These are phyloP conservation scores for Bombus consobrinus DNA, from an alignment of 1,140 invertebrate species.

Conservation along the genomic window DNA sequence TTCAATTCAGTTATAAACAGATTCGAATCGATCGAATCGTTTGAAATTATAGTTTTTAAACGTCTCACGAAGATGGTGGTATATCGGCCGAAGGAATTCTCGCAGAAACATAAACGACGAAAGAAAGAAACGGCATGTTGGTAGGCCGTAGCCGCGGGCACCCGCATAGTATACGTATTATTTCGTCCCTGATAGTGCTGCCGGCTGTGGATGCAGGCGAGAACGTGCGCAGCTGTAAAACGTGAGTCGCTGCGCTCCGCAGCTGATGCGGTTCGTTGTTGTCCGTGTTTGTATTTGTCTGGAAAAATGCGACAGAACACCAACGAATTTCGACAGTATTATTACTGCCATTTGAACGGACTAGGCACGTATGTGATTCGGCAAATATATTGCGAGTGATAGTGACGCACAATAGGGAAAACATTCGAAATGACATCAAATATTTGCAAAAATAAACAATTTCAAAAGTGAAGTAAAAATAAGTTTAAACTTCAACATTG, in stretches of 20 bases:
- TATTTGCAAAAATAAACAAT: conserved; percentile 11
- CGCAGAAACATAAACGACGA: background rate
- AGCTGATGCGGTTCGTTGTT: conserved; percentile 54
- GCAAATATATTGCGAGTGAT: conserved; percentile 11
- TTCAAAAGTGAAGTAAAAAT: conserved; percentile 26
- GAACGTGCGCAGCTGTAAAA: conserved; percentile 62
- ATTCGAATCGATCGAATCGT: background rate
- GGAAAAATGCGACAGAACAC: conserved; percentile 50
- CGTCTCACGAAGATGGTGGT: background rate
- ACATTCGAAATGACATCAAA: conserved; percentile 24
- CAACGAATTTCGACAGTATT: conserved; percentile 33
- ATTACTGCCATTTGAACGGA: background rate
- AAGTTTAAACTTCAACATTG: background rate
- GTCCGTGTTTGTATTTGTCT: conserved; percentile 53
- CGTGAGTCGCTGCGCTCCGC: conserved; percentile 61
- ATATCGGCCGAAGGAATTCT: background rate
- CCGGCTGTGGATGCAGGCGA: conserved; percentile 64
- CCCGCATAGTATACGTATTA: conserved; percentile 27
- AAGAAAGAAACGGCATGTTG: background rate
- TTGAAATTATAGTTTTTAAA: background rate
- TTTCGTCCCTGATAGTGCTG: conserved; percentile 57
- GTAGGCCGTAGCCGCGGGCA: conserved; percentile 10
- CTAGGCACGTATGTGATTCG: background rate
- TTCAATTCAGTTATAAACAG: background rate
- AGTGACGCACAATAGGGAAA: background rate